Conservation (phyloP, 2,797 vertebrate species). For the Trematomus bernacchii region DNA sequence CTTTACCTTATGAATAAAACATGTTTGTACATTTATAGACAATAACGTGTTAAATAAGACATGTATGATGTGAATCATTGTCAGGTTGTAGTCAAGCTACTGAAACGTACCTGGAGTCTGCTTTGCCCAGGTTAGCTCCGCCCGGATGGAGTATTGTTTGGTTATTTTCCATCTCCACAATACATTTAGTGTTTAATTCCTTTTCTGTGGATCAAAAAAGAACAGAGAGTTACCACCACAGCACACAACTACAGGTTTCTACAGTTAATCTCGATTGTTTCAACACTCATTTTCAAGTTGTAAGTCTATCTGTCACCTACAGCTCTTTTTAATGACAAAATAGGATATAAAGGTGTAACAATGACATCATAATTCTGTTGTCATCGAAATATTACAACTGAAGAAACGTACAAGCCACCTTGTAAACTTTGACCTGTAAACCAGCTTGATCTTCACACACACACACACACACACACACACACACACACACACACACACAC, state of each 20-base stretch:
- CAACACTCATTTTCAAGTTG: not conserved
- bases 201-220: conserved; percentile 80
- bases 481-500: not conserved
- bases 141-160: conserved; percentile 86
- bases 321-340: not conserved
- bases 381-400: not conserved
- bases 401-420: not conserved
- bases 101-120: conserved; percentile 82
- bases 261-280: not conserved
- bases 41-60: not conserved
- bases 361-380: not conserved
- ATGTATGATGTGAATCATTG: not conserved
- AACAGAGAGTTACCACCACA: conserved; percentile 18
- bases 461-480: not conserved
- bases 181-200: conserved; percentile 88
- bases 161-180: conserved; percentile 88
- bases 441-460: not conserved
- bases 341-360: not conserved
- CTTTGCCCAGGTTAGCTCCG: conserved; percentile 81
- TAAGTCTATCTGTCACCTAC: not conserved
- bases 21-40: not conserved
- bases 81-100: not conserved
- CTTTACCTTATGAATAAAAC: not conserved
- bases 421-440: not conserved
- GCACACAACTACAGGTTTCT: not conserved